These are phyloP conservation scores for Falco concolor DNA, from an alignment of 2,797 vertebrate genomes.

Conservation along the genomic window DNA sequence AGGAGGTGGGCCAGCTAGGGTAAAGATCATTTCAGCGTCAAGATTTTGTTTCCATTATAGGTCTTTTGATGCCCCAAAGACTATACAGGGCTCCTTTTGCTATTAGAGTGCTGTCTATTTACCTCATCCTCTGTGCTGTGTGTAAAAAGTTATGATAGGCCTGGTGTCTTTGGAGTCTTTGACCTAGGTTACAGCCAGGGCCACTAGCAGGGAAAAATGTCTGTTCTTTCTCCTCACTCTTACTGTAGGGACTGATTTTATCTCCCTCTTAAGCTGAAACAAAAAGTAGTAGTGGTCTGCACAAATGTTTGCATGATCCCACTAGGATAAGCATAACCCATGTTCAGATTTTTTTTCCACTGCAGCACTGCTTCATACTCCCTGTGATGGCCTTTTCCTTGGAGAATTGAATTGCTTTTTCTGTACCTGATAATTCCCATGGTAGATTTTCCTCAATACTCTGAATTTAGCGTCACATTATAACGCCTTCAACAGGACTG, in stretches of 20 bases:
- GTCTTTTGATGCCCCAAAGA: not conserved
- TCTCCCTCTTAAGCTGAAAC: not conserved
- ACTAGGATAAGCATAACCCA: not conserved
- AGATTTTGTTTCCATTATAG: not conserved
- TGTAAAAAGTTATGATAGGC: not conserved
- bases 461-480: slow-evolving; percentile 12
- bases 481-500: slow-evolving; percentile 19
- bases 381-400: not conserved
- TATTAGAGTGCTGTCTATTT: not conserved
- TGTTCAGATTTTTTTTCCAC: not conserved
- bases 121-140: not conserved
- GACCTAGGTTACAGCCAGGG: not conserved
- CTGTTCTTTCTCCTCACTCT: not conserved
- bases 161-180: not conserved
- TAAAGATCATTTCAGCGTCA: not conserved
- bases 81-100: not conserved
- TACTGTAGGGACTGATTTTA: not conserved
- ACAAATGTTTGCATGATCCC: not conserved
- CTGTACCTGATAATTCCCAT: not conserved
- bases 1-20: not conserved
- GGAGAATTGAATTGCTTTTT: not conserved
- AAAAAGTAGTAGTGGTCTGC: not conserved
- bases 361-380: not conserved
- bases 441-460: not conserved
- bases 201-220: not conserved